These are phyloP conservation scores for Ranitomeya imitator DNA, from an alignment of 2,113 vertebrate genomes.

Conservation along the genomic window DNA sequence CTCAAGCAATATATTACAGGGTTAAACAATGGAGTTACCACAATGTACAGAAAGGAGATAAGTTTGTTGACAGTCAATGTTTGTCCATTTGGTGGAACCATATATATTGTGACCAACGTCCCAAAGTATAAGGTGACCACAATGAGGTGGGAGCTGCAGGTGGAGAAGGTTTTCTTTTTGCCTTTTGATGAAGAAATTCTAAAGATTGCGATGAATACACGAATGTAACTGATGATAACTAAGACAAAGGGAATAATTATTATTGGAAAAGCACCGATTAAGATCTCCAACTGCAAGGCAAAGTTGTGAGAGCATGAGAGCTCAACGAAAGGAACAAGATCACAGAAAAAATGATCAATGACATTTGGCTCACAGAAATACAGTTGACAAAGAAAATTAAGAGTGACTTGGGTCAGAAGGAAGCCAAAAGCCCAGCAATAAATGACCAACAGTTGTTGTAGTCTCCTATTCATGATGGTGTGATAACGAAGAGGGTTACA, in stretches of 20 bases:
- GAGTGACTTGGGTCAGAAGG: background rate
- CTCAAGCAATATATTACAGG: constrained; percentile 22
- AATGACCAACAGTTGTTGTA: background rate
- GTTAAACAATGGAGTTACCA: constrained; percentile 22
- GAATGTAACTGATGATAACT: background rate
- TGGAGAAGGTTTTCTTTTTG: background rate
- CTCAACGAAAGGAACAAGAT: constrained; percentile 47
- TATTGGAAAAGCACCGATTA: constrained; percentile 28
- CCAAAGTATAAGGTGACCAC: background rate
- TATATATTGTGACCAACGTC: background rate
- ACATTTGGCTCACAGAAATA: background rate
- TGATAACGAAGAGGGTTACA: background rate
- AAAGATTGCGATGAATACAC: background rate
- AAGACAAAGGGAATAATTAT: constrained; percentile 43
- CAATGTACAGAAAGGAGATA: background rate
- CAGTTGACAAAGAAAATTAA: background rate
- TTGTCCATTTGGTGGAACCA: background rate
- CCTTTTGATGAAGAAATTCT: background rate
- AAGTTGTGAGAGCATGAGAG: constrained; percentile 54
- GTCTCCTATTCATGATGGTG: background rate
- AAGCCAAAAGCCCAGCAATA: constrained; percentile 4
- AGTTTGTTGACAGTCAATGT: background rate
- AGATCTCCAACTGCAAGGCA: constrained; percentile 1
- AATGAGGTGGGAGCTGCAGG: background rate
- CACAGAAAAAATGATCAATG: constrained; percentile 52